phyloP scores from a whole-genome alignment of 2,888 invertebrate genomes.

The Ephialtes manifestator region DNA sequence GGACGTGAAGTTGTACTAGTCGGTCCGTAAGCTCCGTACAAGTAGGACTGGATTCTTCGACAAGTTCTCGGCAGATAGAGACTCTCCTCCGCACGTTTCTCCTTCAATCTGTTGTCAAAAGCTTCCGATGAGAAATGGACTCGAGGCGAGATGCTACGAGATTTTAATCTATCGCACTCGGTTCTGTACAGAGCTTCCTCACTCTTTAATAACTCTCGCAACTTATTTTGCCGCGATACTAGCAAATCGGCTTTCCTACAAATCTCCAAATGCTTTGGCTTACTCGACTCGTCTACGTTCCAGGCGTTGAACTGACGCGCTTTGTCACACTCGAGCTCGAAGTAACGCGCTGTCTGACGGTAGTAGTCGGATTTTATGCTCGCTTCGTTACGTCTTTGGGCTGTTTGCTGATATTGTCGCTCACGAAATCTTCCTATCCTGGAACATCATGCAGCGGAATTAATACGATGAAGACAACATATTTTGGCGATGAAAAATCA shows the following conservation, averaged over 20 bases:
- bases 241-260: slow-evolving; percentile 75
- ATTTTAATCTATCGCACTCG: slow-evolving; percentile 73
- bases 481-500: background rate
- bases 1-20: background rate
- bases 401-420: slow-evolving; percentile 81
- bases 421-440: slow-evolving; percentile 80
- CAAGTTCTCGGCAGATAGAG: slow-evolving; percentile 78
- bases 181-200: slow-evolving; percentile 76
- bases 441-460: slow-evolving; percentile 51
- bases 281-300: slow-evolving; percentile 71
- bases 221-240: slow-evolving; percentile 73
- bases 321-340: slow-evolving; percentile 79
- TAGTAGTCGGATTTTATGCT: slow-evolving; percentile 77
- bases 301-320: slow-evolving; percentile 81
- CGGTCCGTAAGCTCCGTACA: slow-evolving; percentile 63
- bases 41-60: slow-evolving; percentile 75
- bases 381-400: slow-evolving; percentile 81
- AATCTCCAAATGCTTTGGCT: slow-evolving; percentile 71
- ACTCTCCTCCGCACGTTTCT: slow-evolving; percentile 78
- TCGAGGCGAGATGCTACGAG: slow-evolving; percentile 50
- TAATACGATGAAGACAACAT: background rate
- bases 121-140: slow-evolving; percentile 72
- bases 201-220: slow-evolving; percentile 76
- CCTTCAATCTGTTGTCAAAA: slow-evolving; percentile 75
- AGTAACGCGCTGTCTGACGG: slow-evolving; percentile 80